Evolutionary conservation across 2,888 invertebrate species (phyloP).

Genomic region (Campaea margaritaria): DNA sequence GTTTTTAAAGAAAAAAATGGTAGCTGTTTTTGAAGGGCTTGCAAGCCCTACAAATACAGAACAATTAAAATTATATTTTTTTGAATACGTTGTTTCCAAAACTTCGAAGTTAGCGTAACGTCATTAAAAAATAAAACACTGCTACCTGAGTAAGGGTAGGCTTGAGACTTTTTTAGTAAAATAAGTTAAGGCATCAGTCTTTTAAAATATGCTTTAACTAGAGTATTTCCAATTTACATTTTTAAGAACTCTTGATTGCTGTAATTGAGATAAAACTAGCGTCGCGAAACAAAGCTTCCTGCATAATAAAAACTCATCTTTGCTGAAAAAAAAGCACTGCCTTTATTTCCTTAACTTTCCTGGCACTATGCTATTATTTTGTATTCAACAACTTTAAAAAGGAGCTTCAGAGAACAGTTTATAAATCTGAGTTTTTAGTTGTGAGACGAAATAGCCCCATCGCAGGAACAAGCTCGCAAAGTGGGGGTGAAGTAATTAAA

Average conservation of each 20-base stretch:
- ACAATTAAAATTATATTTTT: too few species aligned
- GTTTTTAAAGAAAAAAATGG: background rate
- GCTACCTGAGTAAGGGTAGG: too few species aligned
- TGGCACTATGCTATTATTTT: conserved; percentile 48
- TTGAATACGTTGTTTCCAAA: too few species aligned
- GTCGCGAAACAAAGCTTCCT: conserved; percentile 37
- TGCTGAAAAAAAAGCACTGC: conserved; percentile 37
- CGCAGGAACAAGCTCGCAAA: conserved; percentile 67
- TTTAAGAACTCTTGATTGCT: background rate
- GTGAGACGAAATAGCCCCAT: conserved; percentile 70
- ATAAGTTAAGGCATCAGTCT: too few species aligned
- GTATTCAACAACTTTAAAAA: conserved; percentile 59
- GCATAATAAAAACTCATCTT: conserved; percentile 43
- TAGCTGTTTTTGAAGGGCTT: too few species aligned
- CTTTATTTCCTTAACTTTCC: conserved; percentile 43
- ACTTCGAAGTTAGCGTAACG: too few species aligned
- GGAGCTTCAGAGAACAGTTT: conserved; percentile 61
- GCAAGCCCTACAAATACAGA: too few species aligned
- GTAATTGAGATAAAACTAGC: conserved; percentile 19
- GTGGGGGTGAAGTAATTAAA: conserved; percentile 79
- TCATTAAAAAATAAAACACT: too few species aligned
- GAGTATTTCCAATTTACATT: background rate
- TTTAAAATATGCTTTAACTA: too few species aligned
- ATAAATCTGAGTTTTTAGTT: conserved; percentile 77
- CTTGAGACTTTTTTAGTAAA: too few species aligned